Evolutionary conservation across 1,140 invertebrate genomes (phyloP).

Genomic region (Drosophila teissieri): DNA sequence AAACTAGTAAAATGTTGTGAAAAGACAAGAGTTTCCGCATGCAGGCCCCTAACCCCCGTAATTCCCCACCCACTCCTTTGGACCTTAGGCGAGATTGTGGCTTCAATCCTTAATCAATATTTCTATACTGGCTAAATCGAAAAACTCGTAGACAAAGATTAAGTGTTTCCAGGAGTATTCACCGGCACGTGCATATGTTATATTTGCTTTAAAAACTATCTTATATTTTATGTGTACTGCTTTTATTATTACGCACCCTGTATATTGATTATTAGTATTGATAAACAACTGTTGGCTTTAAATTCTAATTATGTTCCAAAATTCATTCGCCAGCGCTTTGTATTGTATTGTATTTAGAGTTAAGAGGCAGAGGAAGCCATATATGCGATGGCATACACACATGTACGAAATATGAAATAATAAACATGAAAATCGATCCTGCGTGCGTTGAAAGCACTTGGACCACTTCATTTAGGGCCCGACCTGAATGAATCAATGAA

Average conservation of each 20-base stretch:
- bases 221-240: conserved; percentile 66
- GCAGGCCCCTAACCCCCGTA: conserved; percentile 29
- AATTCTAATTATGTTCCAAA: conserved; percentile 60
- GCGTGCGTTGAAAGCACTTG: conserved; percentile 54
- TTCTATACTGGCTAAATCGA: conserved; percentile 52
- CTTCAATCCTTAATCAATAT: conserved; percentile 60
- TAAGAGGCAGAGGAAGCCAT: conserved; percentile 58
- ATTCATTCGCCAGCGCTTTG: conserved; percentile 69
- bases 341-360: conserved; percentile 62
- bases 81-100: conserved; percentile 69
- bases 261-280: conserved; percentile 63
- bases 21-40: conserved; percentile 74
- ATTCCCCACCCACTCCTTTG: conserved; percentile 7
- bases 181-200: conserved; percentile 60
- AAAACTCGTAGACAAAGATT: conserved; percentile 36
- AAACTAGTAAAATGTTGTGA: conserved; percentile 71
- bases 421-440: conserved; percentile 58
- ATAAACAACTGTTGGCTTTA: conserved; percentile 64
- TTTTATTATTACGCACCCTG: conserved; percentile 72
- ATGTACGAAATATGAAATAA: conserved; percentile 71
- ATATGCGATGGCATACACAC: conserved; percentile 31
- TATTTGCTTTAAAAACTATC: conserved; percentile 68
- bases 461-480: conserved; percentile 74
- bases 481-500: conserved; percentile 80
- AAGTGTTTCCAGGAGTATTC: conserved; percentile 49